Base-by-base conservation (phyloP, 2,113 vertebrate species). In the Xiphophorus hellerii region DNA sequence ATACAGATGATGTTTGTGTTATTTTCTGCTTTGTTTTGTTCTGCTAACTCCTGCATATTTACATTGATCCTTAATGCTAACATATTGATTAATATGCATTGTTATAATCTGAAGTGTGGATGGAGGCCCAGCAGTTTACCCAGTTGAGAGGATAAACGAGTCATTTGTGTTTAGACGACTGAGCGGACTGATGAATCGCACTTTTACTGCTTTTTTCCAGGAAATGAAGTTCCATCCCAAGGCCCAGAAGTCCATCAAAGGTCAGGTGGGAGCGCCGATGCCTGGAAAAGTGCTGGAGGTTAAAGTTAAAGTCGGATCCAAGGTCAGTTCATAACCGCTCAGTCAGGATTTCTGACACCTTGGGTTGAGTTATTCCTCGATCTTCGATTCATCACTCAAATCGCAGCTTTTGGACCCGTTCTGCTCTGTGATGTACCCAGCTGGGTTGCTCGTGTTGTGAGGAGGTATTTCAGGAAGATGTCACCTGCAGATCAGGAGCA, bases 211-310 rank as follows among this genome's bases (percentile, higher is more conserved):
- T 60, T 62, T 67, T 44, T 35, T 5, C 58, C 82, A 97, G 97
- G 97, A 97, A 89, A 97, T 98, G 96, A 97, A 97, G 83, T 96
- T 98, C 91, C 97, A 98, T 71, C 97, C 97, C 37, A 98, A 98
- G 83, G 97, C 97, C 30, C 93, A 96, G 74, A 97, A 97, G 84
- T 96, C 96, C 0, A 95, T 97, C 37, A 96, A 96, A 80, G 97
- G 97, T 25, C 97, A 98, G 87, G 95, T 98, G 5, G 97, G 97
- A 2, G 97, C 97, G 0, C 97, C 97, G 12, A 98, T 98, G 97
- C 97, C 97, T 0, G 97, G 97, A 39, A 98, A 97, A 84, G 96
- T 98, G 82, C 91, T 98, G 13, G 97, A 97, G 83, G 92, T 98
- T 69, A 96, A 96, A 78, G 96, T 98, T 63, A 89, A 92, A 79